A percentile compares a stretch with the other conserved stretches of the same genome.
Conservation (phyloP, 2,113 vertebrate species). For the Columba livia region DNA sequence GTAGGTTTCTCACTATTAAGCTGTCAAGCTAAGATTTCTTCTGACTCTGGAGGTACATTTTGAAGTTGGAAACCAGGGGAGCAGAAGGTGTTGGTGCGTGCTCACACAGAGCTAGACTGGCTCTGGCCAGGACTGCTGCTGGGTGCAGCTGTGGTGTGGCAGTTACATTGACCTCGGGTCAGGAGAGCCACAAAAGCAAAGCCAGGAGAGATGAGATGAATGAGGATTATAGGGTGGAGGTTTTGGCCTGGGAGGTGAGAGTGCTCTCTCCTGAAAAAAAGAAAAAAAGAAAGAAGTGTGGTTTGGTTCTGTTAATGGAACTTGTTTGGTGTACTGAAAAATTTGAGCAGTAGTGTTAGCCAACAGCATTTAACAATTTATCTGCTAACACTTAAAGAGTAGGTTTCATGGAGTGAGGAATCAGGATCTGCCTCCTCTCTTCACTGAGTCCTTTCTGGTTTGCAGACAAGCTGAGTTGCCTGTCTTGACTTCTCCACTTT, state of each 20-base stretch:
- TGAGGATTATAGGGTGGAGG: not conserved
- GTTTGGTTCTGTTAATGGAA: not conserved
- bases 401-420: not conserved
- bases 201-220: not conserved
- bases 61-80: not conserved
- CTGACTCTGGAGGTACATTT: not conserved
- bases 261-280: not conserved
- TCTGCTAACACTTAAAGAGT: not conserved
- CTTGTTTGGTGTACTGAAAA: not conserved
- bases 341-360: not conserved
- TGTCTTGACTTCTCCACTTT: not conserved
- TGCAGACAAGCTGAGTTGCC: rapidly evolving
- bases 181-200: not conserved
- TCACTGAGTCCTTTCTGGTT: not conserved
- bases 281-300: not conserved
- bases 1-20: not conserved
- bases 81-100: not conserved
- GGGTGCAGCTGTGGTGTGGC: not conserved
- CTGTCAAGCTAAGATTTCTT: not conserved
- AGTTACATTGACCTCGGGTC: not conserved
- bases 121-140: not conserved
- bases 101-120: not conserved
- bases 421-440: not conserved
- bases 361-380: not conserved
- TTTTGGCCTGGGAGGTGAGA: not conserved